Conservation (phyloP, 2,888 invertebrate species). For the Quadriops clusia region DNA sequence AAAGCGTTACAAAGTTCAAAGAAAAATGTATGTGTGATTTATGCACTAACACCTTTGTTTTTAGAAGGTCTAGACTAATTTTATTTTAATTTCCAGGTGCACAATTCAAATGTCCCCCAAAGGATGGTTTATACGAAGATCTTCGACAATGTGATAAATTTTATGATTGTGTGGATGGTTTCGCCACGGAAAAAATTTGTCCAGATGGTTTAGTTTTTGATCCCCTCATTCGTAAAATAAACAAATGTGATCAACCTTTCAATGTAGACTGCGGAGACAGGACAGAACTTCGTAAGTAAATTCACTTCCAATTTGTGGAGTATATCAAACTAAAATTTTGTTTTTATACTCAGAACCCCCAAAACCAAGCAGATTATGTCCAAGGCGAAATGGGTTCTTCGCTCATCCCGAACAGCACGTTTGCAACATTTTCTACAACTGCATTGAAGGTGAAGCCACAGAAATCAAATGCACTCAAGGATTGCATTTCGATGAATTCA, state of each 20-base stretch:
- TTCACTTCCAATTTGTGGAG: no score
- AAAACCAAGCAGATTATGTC: conserved; percentile 58
- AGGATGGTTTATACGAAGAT: conserved; percentile 74
- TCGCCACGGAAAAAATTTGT: conserved; percentile 62
- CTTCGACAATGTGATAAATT: conserved; percentile 76
- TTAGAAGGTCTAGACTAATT: not conserved
- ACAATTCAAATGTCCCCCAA: conserved; percentile 66
- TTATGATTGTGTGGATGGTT: conserved; percentile 65
- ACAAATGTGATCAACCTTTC: conserved; percentile 88
- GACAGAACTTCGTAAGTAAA: conserved; percentile 72
- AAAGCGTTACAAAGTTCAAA: not conserved
- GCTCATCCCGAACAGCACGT: conserved; percentile 72
- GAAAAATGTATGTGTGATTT: not conserved
- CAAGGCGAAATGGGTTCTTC: conserved; percentile 82
- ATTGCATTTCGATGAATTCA: conserved; percentile 79
- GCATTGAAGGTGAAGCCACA: conserved; percentile 71
- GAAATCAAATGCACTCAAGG: conserved; percentile 79
- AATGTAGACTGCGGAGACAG: conserved; percentile 85
- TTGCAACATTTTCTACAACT: conserved; percentile 81
- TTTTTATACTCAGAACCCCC: conserved; percentile 63
- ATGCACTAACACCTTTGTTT: conserved; percentile 5
- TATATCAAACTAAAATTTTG: no score
- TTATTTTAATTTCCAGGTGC: conserved; percentile 27
- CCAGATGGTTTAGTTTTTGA: conserved; percentile 86
- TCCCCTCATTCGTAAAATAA: conserved; percentile 69